phyloP scores from a whole-genome alignment of 1,140 invertebrate genomes.

The Panulirus ornatus region DNA sequence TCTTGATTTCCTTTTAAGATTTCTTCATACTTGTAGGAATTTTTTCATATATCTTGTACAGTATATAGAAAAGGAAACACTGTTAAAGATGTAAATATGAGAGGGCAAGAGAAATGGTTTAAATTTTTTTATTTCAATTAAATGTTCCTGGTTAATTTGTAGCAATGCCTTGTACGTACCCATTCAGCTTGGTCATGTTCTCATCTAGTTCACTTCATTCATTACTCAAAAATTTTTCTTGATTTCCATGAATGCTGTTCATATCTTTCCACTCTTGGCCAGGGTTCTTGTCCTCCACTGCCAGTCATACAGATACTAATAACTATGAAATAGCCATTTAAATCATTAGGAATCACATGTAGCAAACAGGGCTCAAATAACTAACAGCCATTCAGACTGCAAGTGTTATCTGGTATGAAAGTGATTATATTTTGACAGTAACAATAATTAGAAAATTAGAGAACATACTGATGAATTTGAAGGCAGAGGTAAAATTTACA shows the following conservation, averaged over 20 bases:
- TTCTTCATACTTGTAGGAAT: background rate
- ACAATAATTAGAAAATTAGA: too few relatives aligned
- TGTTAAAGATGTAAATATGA: too few relatives aligned
- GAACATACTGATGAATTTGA: too few relatives aligned
- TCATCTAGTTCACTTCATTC: background rate
- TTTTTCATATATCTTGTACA: background rate
- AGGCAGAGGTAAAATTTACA: too few relatives aligned
- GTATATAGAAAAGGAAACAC: background rate
- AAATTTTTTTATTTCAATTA: too few relatives aligned
- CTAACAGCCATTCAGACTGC: background rate
- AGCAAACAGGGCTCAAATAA: background rate
- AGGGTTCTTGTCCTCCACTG: background rate
- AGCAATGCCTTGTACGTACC: slow-evolving; percentile 3
- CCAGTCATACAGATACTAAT: background rate
- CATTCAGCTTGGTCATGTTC: background rate
- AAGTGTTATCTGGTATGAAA: background rate
- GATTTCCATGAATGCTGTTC: background rate
- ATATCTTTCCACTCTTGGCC: background rate
- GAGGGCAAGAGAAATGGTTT: too few relatives aligned
- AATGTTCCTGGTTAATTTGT: too few relatives aligned
- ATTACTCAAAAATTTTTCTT: background rate
- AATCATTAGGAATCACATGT: background rate
- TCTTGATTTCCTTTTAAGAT: slow-evolving; percentile 3
- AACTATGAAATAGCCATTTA: background rate
- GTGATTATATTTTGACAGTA: background rate